Percentiles rank a stretch among this genome's conserved stretches.
These are phyloP conservation scores for Rhegmatorhina hoffmannsi DNA, from an alignment of 2,113 vertebrate genomes.

Conservation along the genomic window DNA sequence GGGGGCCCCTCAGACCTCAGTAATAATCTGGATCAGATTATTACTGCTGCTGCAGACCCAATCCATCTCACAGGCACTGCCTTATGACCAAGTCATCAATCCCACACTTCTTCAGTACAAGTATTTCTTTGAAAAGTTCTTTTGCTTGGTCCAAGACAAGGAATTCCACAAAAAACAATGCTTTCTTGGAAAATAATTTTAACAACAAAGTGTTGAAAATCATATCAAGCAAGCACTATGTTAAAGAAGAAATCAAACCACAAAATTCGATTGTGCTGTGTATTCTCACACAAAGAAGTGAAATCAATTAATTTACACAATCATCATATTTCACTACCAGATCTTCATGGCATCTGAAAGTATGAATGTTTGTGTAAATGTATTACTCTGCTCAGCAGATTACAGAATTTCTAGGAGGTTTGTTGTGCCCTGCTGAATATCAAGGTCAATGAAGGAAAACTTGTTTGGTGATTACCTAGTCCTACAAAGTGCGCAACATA, in stretches of 20 bases:
- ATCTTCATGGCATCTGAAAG: background rate
- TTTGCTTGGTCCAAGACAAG: background rate
- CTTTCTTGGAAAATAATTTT: background rate
- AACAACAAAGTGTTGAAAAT: background rate
- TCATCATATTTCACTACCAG: background rate
- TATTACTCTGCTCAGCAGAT: background rate
- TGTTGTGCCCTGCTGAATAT: background rate
- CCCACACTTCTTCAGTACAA: background rate
- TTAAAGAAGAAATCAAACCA: background rate
- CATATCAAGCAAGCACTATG: accelerated
- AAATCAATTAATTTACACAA: background rate
- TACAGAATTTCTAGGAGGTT: background rate
- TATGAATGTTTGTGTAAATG: background rate
- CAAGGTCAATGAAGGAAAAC: background rate
- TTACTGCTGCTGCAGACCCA: background rate
- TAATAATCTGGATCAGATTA: too few relatives aligned
- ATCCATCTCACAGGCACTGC: accelerated
- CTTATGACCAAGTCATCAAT: background rate
- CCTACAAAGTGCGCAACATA: background rate
- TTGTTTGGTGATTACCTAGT: background rate
- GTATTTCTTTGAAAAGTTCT: background rate
- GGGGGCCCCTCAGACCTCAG: background rate
- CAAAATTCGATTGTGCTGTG: background rate
- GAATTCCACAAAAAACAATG: background rate
- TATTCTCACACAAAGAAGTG: background rate